Percentiles rank a stretch among this genome's conserved stretches.
phyloP scores from a whole-genome alignment of 2,888 invertebrate species.

The Himalopsyche japonica region DNA sequence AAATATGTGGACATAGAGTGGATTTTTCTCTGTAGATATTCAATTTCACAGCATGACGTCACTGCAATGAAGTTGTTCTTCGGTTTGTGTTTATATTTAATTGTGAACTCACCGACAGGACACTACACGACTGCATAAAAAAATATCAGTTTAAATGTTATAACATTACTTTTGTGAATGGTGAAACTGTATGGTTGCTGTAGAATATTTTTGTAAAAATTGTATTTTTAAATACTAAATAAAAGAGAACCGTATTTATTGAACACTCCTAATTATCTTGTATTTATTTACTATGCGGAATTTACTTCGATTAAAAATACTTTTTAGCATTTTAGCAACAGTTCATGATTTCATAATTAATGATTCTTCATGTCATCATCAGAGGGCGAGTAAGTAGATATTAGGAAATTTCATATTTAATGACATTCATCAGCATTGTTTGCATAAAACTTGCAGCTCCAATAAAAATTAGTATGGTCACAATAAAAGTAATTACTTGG shows the following conservation, averaged over 20 bases:
- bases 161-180: neutral
- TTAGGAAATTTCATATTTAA: no score
- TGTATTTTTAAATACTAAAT: neutral
- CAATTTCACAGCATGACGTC: neutral
- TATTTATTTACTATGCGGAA: neutral
- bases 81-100: neutral
- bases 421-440: no score
- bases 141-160: neutral
- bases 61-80: neutral
- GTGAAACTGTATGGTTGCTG: neutral
- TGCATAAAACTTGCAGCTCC: no score
- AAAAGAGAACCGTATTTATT: neutral
- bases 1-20: no score
- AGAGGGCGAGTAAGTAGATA: no score
- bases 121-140: neutral
- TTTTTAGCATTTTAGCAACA: no score
- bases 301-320: no score
- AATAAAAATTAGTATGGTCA: no score
- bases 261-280: neutral
- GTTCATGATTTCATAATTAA: no score
- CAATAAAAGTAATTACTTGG: no score
- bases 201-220: neutral
- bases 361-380: no score
- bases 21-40: neutral
- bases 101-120: neutral